These are phyloP conservation scores for Drosophila truncata DNA, from an alignment of 1,140 invertebrate species.

Conservation along the genomic window DNA sequence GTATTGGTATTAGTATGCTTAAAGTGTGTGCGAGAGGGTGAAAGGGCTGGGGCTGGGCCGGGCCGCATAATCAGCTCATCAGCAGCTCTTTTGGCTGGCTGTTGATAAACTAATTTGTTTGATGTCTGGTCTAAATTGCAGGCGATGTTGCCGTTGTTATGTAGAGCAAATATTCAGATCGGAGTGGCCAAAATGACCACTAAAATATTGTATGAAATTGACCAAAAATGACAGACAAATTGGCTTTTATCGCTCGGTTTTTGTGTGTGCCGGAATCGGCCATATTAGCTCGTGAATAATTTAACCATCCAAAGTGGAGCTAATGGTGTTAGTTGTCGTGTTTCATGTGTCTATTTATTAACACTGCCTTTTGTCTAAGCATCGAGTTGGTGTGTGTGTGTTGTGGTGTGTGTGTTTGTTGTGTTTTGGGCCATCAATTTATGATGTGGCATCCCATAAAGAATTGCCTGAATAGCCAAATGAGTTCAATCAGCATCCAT, in stretches of 20 bases:
- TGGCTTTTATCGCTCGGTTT: conserved; percentile 74
- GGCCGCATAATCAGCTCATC: conserved; percentile 51
- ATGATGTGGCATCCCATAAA: conserved; percentile 72
- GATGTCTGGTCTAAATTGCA: conserved; percentile 73
- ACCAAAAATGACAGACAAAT: conserved; percentile 84
- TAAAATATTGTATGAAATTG: conserved; percentile 82
- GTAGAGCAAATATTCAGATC: conserved; percentile 56
- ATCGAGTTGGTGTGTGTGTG: neutral
- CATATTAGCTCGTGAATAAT: conserved; percentile 81
- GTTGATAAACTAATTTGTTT: conserved; percentile 83
- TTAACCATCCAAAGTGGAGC: conserved; percentile 83
- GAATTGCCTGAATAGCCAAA: conserved; percentile 75
- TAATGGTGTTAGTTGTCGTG: conserved; percentile 84
- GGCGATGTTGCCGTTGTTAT: conserved; percentile 25
- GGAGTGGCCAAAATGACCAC: conserved; percentile 69
- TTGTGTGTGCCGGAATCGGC: conserved; percentile 51
- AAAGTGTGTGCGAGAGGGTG: conserved; percentile 8
- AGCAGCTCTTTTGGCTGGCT: conserved; percentile 49
- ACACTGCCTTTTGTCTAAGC: conserved; percentile 76
- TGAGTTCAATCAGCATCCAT: conserved; percentile 83
- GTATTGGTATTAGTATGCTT: neutral
- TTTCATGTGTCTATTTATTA: conserved; percentile 82
- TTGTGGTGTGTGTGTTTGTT: neutral
- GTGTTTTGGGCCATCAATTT: conserved; percentile 47
- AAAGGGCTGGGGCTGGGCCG: conserved; percentile 1